Percentiles rank a stretch among this genome's conserved stretches.
Conservation (phyloP, 2,113 vertebrate genomes). For the Takifugu flavidus region DNA sequence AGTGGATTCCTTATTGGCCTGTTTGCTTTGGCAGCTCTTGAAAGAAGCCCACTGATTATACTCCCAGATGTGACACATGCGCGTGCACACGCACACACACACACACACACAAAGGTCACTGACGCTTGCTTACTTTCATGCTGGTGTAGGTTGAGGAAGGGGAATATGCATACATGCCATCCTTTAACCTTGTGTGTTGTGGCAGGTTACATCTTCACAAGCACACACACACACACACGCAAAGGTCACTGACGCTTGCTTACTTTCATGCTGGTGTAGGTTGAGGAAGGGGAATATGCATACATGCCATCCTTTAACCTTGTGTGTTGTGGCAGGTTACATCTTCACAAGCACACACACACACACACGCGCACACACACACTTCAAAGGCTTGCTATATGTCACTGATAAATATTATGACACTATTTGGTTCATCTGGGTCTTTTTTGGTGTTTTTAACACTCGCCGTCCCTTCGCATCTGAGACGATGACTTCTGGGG, state of each 20-base stretch:
- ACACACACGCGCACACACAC: conserved; percentile 10
- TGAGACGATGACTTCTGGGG: neutral
- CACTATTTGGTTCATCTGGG: conserved; percentile 19
- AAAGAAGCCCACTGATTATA: conserved; percentile 95
- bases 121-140: conserved; percentile 76
- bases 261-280: conserved; percentile 67
- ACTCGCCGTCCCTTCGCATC: neutral
- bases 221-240: conserved; percentile 74
- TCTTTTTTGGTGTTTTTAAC: neutral
- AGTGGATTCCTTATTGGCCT: conserved; percentile 99
- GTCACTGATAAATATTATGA: conserved; percentile 25
- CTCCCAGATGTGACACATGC: conserved; percentile 94
- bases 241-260: conserved; percentile 78
- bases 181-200: conserved; percentile 75
- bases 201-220: conserved; percentile 40
- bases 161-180: conserved; percentile 59
- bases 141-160: conserved; percentile 31
- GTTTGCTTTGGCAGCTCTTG: conserved; percentile 99
- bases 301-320: conserved; percentile 62
- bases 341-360: conserved; percentile 25
- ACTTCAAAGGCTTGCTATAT: conserved; percentile 5
- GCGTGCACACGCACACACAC: conserved; percentile 84
- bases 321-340: conserved; percentile 72
- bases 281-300: conserved; percentile 41
- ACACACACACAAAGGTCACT: conserved; percentile 82